These are phyloP conservation scores for Leucozona laternaria DNA, from an alignment of 2,888 invertebrate species.

Conservation along the genomic window DNA sequence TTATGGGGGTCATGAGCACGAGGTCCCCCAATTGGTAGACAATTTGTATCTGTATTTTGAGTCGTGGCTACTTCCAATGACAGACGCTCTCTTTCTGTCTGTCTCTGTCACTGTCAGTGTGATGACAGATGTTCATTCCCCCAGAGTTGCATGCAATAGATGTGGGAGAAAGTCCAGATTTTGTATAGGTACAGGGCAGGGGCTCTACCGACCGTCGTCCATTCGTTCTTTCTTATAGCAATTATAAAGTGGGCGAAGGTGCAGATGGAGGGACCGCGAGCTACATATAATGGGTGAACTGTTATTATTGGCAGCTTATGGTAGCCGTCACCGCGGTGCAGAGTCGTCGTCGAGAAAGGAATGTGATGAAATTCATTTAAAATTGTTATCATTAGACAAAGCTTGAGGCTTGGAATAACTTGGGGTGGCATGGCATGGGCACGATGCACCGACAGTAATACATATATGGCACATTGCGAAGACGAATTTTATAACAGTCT, in stretches of 20 bases:
- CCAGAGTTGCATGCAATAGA: slow-evolving; percentile 61
- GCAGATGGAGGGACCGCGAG: slow-evolving; percentile 21
- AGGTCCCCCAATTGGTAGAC: slow-evolving; percentile 43
- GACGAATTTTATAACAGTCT: slow-evolving; percentile 9
- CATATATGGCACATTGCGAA: slow-evolving; percentile 1
- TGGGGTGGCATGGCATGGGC: background rate
- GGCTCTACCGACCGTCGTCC: background rate
- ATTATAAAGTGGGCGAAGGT: slow-evolving; percentile 72
- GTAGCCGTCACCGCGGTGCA: background rate
- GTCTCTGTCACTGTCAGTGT: slow-evolving; percentile 17
- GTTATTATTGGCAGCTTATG: slow-evolving; percentile 36
- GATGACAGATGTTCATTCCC: slow-evolving; percentile 71
- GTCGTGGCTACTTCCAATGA: slow-evolving; percentile 72
- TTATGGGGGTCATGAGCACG: slow-evolving; percentile 61
- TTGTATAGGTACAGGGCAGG: background rate
- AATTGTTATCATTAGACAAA: slow-evolving; percentile 68
- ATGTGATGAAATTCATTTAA: slow-evolving; percentile 75
- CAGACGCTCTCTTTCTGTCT: slow-evolving; percentile 17
- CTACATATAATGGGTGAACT: slow-evolving; percentile 34
- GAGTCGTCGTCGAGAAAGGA: slow-evolving; percentile 30
- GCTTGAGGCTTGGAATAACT: slow-evolving; percentile 14
- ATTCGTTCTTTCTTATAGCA: slow-evolving; percentile 5
- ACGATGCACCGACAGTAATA: too few relatives aligned
- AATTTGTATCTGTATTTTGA: slow-evolving; percentile 70
- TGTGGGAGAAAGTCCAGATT: slow-evolving; percentile 75